Conservation (phyloP, 1,140 invertebrate species). For the Aphelenchoides fujianensis region DNA sequence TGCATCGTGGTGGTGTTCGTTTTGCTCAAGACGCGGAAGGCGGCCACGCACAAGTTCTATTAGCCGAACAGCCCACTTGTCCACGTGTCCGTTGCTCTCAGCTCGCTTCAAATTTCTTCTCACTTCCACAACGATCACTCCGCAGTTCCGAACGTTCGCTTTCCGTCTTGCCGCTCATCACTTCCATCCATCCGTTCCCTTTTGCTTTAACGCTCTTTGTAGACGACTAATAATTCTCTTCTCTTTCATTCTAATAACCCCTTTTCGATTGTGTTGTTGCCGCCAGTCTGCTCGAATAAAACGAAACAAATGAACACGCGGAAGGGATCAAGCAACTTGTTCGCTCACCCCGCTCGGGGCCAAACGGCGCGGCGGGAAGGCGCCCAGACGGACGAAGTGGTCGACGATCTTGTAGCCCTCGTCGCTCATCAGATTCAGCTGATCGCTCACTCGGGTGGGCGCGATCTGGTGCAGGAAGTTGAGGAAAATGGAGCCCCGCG, state of each 20-base stretch:
- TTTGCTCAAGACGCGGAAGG: slow-evolving; percentile 8
- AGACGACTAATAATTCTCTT: neutral
- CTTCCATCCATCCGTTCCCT: neutral
- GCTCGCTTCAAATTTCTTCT: neutral
- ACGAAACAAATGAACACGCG: neutral
- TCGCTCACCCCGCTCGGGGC: too few relatives aligned
- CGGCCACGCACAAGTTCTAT: neutral
- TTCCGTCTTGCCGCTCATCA: neutral
- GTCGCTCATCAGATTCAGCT: neutral
- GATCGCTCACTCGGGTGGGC: neutral
- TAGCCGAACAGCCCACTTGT: too few relatives aligned
- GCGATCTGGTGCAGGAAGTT: neutral
- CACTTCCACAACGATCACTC: too few relatives aligned
- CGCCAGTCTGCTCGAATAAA: neutral
- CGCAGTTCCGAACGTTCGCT: neutral
- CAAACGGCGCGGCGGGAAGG: neutral
- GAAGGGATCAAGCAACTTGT: too few relatives aligned
- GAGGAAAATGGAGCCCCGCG: neutral
- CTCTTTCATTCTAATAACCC: neutral
- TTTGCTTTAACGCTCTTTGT: neutral
- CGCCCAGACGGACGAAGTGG: neutral
- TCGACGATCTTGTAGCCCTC: neutral
- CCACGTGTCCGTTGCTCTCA: neutral
- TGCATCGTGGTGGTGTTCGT: slow-evolving; percentile 27
- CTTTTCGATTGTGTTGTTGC: too few relatives aligned